Base-by-base conservation (phyloP, 2,888 invertebrate genomes). In the Patella ulyssiponensis region DNA sequence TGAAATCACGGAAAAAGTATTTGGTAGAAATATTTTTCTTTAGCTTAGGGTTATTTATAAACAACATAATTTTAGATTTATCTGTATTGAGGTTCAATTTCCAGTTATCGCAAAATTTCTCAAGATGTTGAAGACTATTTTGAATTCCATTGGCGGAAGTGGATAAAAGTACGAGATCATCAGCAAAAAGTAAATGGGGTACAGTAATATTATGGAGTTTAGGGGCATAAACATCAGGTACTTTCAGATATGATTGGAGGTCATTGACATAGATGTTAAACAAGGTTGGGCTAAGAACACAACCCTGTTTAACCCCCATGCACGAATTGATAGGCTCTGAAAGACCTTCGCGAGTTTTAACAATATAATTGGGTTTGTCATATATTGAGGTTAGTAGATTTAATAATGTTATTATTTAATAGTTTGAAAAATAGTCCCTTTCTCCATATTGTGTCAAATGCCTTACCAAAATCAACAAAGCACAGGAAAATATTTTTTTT, bases 261-360 rank as follows among this genome's bases (percentile, higher is more conserved):
- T 17, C 58, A 58, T 15, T 58, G n/a, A 58, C 20, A 58, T 58
- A 58, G 7, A 58, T 58, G 17, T 54, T 54, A 54, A 54, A 54
- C 54, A 54, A 17, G 58, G 58, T 58, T 58, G 58, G 58, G 20
- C 58, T 58, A n/a, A 58, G 20, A 58, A 58, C 58, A 58, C 58
- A 58, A 58, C 58, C 58, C 58, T 58, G 58, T 58, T 58, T 58
- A 58, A 58, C 58, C 20, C 58, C 58, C 17, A n/a, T n/a, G 17
- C 5, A 7, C 14, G 58, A 58, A n/a, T 58, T 17, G 20, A 58
- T 58, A 20, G 5, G 5, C n/a, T 58, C 58, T 9, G 58, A n/a
- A 20, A 58, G 17, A 58, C 58, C 58, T 7, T 17, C 17, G 20
- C n/a, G n/a, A 58, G 58, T 58, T 58, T 20, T 58, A n/a, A 17